Base-by-base conservation (phyloP, 2,888 invertebrate species). In the Limnephilus auricula region DNA sequence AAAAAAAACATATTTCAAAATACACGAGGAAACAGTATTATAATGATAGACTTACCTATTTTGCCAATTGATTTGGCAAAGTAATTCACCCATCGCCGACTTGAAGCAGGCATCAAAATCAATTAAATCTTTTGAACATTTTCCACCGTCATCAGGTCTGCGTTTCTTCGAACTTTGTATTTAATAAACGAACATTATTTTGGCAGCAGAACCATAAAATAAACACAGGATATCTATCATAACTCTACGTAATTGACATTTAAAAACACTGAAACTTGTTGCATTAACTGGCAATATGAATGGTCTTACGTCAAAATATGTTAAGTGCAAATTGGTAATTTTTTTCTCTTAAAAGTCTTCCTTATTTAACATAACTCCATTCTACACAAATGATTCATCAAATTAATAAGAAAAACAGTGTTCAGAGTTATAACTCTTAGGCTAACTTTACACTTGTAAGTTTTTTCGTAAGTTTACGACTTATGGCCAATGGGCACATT, bases 1-100 rank as follows among this genome's bases (percentile, higher is more conserved):
- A n/a, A n/a, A n/a, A n/a, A n/a, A n/a, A n/a, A n/a, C n/a, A n/a
- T 32, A 80, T 80, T n/a, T 45, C 15, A 45, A 13, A 80, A 80
- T 2, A 32, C 30, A 80, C 80, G 31, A n/a, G 80, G 80, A 83
- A 83, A 37, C 34, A 37, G 32, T 50, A 50, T 18, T 5, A 83
- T 37, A 84, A 40, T n/a, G 18, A 18, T 25, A 2, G 3, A 84
- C 84, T 40, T 84, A 84, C 84, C 84, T 84, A 84, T 84, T 37
- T 12, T 84, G 84, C 84, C 84, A 84, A 37, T n/a, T 84, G 37
- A 84, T 37, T 84, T 84, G 84, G 84, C 84, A 84, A n/a, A 84
- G 37, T 12, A 84, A 37, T 84, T 84, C 84, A 25, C 84, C 84
- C 84, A 84, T 84, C 37, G 34, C 37, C 40, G 84, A n/a, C 25